Evolutionary conservation across 2,888 invertebrate genomes (phyloP).

Genomic region (Drosophila austrosaltans): DNA sequence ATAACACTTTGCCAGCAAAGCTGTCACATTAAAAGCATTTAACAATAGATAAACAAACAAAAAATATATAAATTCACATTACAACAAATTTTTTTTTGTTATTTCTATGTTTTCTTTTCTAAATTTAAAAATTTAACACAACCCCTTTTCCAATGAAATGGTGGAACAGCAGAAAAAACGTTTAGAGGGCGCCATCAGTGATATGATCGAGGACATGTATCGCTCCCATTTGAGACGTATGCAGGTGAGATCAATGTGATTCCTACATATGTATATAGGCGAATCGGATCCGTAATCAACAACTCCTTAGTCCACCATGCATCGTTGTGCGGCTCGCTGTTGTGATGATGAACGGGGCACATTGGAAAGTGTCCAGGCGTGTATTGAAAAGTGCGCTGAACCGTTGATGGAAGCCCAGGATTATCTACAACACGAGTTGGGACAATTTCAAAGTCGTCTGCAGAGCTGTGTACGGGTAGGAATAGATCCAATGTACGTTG

Average conservation of each 20-base stretch:
- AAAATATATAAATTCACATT: neutral
- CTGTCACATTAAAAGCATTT: neutral
- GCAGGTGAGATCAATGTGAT: slow-evolving; percentile 66
- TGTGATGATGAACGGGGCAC: slow-evolving; percentile 72
- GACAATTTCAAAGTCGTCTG: slow-evolving; percentile 72
- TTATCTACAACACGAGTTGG: slow-evolving; percentile 76
- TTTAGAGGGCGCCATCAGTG: slow-evolving; percentile 70
- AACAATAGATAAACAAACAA: slow-evolving; percentile 1
- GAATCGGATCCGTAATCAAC: neutral
- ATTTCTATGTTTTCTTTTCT: slow-evolving; percentile 19
- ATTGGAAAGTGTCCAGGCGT: slow-evolving; percentile 75
- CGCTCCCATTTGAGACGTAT: slow-evolving; percentile 72
- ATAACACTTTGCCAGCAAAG: too few species aligned
- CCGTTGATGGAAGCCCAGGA: slow-evolving; percentile 78
- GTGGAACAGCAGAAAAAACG: slow-evolving; percentile 74
- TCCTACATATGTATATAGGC: too few species aligned
- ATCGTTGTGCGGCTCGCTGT: slow-evolving; percentile 75
- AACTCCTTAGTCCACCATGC: slow-evolving; percentile 65
- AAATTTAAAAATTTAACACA: slow-evolving; percentile 37
- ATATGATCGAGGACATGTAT: slow-evolving; percentile 80
- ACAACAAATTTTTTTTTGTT: neutral
- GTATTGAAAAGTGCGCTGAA: slow-evolving; percentile 77
- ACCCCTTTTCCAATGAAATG: slow-evolving; percentile 49
- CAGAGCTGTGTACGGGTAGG: slow-evolving; percentile 76
- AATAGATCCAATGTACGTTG: neutral